These are phyloP conservation scores for Campopleginae sp. DNA, from an alignment of 2,888 invertebrate species.

Conservation along the genomic window DNA sequence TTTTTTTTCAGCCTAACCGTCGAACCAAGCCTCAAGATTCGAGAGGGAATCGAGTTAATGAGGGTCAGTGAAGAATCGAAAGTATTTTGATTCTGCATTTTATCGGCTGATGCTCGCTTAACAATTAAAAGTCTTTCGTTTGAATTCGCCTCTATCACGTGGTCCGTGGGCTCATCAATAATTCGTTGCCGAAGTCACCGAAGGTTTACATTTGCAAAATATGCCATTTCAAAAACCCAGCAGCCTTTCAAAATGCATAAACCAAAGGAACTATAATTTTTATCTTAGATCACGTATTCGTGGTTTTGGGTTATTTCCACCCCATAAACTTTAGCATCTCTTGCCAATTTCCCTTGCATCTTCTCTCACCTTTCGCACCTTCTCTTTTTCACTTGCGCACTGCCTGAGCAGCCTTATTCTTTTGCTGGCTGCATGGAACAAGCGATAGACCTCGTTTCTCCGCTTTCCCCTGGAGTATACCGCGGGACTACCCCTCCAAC, in stretches of 20 bases:
- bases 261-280: not conserved
- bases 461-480: not conserved
- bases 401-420: conserved; percentile 35
- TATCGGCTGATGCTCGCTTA: not conserved
- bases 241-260: not conserved
- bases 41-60: conserved; percentile 8
- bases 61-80: conserved; percentile 5
- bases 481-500: conserved; percentile 30
- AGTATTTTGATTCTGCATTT: not conserved
- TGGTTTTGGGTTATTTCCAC: conserved; percentile 75
- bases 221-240: not conserved
- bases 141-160: not conserved
- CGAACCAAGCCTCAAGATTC: conserved; percentile 9
- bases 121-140: not conserved
- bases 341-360: conserved; percentile 42
- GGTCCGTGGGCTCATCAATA: not conserved
- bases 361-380: conserved; percentile 57
- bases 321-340: conserved; percentile 75
- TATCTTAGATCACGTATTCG: not conserved
- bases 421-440: conserved; percentile 38
- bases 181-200: not conserved
- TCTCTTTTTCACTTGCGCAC: conserved; percentile 35
- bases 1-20: conserved; percentile 12
- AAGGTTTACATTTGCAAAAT: not conserved
- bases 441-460: conserved; percentile 25